Evolutionary conservation across 2,797 vertebrate species (phyloP).

Genomic region (Mormyrops boulengeri): DNA sequence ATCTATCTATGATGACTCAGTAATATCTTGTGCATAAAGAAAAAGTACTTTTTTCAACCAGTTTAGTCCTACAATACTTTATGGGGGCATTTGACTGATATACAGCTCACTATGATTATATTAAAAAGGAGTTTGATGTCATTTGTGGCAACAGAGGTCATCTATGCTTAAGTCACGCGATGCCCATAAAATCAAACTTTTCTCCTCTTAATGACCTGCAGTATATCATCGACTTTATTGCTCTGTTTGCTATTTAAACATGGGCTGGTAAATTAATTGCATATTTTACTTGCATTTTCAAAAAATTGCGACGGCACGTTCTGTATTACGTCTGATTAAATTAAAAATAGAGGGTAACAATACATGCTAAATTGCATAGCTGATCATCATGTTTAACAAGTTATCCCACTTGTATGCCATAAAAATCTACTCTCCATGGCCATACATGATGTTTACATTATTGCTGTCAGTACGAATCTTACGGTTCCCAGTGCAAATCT

Average conservation of each 20-base stretch:
- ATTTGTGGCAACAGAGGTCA: constrained; percentile 76
- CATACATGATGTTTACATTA: constrained; percentile 6
- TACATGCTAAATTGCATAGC: neutral
- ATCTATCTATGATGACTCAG: neutral
- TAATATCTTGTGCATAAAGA: constrained; percentile 46
- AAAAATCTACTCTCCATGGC: neutral
- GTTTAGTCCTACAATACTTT: constrained; percentile 55
- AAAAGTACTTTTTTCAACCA: constrained; percentile 54
- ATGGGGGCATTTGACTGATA: constrained; percentile 67
- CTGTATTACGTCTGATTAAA: neutral
- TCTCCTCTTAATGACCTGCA: constrained; percentile 51
- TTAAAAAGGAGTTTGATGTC: constrained; percentile 71
- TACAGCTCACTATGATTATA: constrained; percentile 65
- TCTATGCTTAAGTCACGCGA: constrained; percentile 65
- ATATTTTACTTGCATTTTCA: constrained; percentile 18
- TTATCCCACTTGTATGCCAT: neutral
- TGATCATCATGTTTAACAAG: neutral
- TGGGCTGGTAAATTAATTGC: constrained; percentile 37
- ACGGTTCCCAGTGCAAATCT: neutral
- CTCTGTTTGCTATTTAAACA: constrained; percentile 50
- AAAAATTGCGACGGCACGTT: neutral
- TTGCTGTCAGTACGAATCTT: constrained; percentile 11
- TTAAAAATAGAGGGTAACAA: neutral
- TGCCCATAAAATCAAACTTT: constrained; percentile 75
- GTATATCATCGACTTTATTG: constrained; percentile 34